Evolutionary conservation across 1,140 invertebrate species (phyloP), one percentile per base, ranked within the genome.

Genomic region (Acromyrmex heyeri): DNA sequence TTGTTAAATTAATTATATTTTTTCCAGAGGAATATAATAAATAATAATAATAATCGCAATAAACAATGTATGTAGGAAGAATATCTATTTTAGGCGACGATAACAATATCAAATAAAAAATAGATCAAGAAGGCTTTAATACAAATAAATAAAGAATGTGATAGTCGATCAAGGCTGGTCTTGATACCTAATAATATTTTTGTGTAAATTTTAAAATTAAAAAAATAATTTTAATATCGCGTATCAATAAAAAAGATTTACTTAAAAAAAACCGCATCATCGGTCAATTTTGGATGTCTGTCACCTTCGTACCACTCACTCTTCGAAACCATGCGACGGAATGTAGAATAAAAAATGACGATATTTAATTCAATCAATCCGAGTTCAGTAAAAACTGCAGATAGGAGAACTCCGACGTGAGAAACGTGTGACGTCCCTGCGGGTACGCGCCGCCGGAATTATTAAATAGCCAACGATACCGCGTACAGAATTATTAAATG

Each of bases 401-500:
- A 4, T 18, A 1, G 24, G 5, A 7, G 5, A 2, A 21, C 6
- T 73, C 38, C 21, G 12, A 62, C 34, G 24, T 24, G 4, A 24
- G 59, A 48, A 64, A 10, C 16, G 8, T 18, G 24, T 24, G n/a
- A 67, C 64, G 18, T 24, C 62, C 7, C 14, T 16, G 14, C 3
- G n/a, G 34, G 8, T n/a, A 44, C 38, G 24, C 24, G 24, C 24
- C 24, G 24, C 24, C 24, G 8, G 5, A 48, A 78, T 78, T 64
- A 78, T 65, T 78, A 12, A 50, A 65, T 65, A 27, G 12, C 61
- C 6, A 78, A 50, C 16, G 34, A 76, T 16, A 44, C 38, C 4
- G 18, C 21, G 16, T 18, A 24, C 16, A 18, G 21, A 64, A 78
- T 78, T 64, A 78, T 64, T 78, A 18, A 64, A 78, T 78, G 12